A percentile compares a stretch with the other conserved stretches of the same genome.
Conservation (phyloP, 2,113 vertebrate species). For the Brachyhypopomus gauderio region DNA sequence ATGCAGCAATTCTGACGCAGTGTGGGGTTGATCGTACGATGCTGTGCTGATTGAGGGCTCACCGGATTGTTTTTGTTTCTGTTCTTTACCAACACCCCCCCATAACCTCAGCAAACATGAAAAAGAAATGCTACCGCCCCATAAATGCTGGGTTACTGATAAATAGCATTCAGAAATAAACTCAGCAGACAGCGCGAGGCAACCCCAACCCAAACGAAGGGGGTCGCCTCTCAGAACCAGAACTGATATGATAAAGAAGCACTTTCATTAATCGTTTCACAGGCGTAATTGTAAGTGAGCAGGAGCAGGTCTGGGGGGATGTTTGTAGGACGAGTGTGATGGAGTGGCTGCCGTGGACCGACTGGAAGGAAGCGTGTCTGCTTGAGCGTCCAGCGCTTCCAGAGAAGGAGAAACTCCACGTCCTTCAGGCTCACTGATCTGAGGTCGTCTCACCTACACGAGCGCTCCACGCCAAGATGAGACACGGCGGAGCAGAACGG, state of each 20-base stretch:
- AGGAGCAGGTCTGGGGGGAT: background rate
- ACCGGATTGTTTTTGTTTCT: conserved; percentile 23
- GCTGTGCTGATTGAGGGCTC: conserved; percentile 37
- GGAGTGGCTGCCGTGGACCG: conserved; percentile 3
- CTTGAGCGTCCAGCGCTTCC: conserved; percentile 12
- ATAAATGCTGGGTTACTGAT: conserved; percentile 51
- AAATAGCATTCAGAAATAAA: conserved; percentile 56
- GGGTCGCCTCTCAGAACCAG: conserved; percentile 25
- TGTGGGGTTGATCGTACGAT: conserved; percentile 43
- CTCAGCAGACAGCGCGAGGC: conserved; percentile 39
- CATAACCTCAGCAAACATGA: conserved; percentile 15
- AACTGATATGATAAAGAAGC: background rate
- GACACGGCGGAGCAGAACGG: background rate
- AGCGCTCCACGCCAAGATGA: background rate
- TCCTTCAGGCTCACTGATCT: conserved; percentile 53
- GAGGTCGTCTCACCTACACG: conserved; percentile 24
- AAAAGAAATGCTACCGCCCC: conserved; percentile 49
- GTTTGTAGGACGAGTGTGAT: background rate
- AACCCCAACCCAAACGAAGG: conserved; percentile 49
- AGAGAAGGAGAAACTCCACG: conserved; percentile 45
- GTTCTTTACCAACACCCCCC: conserved; percentile 4
- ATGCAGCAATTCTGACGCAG: conserved; percentile 39
- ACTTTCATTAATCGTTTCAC: conserved; percentile 29
- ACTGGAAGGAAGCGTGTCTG: background rate
- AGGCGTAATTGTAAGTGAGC: conserved; percentile 36